These are phyloP conservation scores for Liopterus haemorrhoidalis DNA, from an alignment of 2,888 invertebrate genomes.

Conservation along the genomic window DNA sequence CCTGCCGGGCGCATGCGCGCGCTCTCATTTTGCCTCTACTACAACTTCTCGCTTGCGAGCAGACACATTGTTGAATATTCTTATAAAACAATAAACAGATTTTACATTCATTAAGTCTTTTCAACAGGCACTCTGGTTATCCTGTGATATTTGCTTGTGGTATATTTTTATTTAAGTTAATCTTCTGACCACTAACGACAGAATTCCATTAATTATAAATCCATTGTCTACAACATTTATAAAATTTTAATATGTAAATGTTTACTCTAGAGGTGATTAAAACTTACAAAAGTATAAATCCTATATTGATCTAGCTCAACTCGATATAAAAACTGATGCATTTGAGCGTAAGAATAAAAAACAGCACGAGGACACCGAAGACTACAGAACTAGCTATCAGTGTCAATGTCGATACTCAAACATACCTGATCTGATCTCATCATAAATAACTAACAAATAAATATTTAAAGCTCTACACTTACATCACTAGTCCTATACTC, in stretches of 20 bases:
- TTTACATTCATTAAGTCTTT: too few species aligned
- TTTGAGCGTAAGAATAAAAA: slow-evolving; percentile 25
- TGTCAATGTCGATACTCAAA: too few species aligned
- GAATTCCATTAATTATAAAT: slow-evolving; percentile 16
- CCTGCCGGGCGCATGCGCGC: too few species aligned
- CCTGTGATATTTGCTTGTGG: slow-evolving; percentile 26
- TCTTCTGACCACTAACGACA: slow-evolving; percentile 19
- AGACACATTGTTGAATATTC: too few species aligned
- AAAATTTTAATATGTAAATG: slow-evolving; percentile 10
- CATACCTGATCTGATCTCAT: too few species aligned
- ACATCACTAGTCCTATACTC: slow-evolving; percentile 22
- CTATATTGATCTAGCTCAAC: slow-evolving; percentile 22
- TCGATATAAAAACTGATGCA: slow-evolving; percentile 24
- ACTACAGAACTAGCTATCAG: slow-evolving; percentile 8
- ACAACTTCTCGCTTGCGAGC: too few species aligned
- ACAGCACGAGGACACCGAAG: slow-evolving; percentile 22
- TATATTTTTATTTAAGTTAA: slow-evolving; percentile 10
- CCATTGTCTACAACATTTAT: slow-evolving; percentile 19
- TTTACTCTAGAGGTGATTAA: slow-evolving; percentile 21
- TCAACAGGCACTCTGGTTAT: slow-evolving; percentile 39
- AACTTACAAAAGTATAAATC: slow-evolving; percentile 25
- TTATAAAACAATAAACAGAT: too few species aligned
- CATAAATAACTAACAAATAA: slow-evolving; percentile 39
- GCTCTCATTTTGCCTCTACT: too few species aligned
- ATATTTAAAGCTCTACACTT: slow-evolving; percentile 23